Evolutionary conservation across 2,888 invertebrate species (phyloP), one percentile per base, ranked within the genome.

Genomic region (Pollenia griseotomentosa): DNA sequence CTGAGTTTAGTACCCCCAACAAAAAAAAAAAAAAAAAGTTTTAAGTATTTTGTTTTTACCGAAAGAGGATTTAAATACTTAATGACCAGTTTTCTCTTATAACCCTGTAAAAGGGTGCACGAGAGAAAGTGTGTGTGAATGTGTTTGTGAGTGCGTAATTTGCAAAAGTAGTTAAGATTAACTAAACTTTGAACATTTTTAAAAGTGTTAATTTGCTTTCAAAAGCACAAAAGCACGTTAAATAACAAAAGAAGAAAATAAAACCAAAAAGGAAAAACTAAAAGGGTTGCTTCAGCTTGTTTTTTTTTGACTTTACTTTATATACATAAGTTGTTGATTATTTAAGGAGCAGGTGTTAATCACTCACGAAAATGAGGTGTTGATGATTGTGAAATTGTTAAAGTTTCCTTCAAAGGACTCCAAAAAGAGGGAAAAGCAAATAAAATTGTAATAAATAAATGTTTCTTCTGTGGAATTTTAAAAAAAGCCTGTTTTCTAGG

Each of bases 331-430:
- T 75, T 75, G 74, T 83, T 86, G 65, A 83, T 74, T 71, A 86
- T 84, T 87, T 87, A 66, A 84, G 73, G 40, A 81, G 81, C 87
- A 87, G 87, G 87, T 87, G 87, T 81, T 87, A 87, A 87, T 87
- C 83, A 73, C 81, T 87, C 73, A 74, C 70, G 16, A 78, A 81
- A 87, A 84, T 84, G 81, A 87, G 84, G 78, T 84, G 87, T 81
- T 84, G 78, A 84, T 81, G 77, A 87, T 74, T 77, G 73, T 66
- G 23, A 74, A 74, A 84, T 57, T 73, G 53, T 61, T 19, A 66
- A 79, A 79, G 61, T 74, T 80, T 59, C 19, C 7, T 74, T 74
- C 55, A 9, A 46, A 14, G 23, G 23, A 73, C 66, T 23, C 12
- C 10, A 11, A 65, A 46, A 74, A 10, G 9, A 59, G 40, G 12